These are phyloP conservation scores for Hippocampus mohnikei DNA, from an alignment of 2,113 vertebrate genomes.

Conservation along the genomic window DNA sequence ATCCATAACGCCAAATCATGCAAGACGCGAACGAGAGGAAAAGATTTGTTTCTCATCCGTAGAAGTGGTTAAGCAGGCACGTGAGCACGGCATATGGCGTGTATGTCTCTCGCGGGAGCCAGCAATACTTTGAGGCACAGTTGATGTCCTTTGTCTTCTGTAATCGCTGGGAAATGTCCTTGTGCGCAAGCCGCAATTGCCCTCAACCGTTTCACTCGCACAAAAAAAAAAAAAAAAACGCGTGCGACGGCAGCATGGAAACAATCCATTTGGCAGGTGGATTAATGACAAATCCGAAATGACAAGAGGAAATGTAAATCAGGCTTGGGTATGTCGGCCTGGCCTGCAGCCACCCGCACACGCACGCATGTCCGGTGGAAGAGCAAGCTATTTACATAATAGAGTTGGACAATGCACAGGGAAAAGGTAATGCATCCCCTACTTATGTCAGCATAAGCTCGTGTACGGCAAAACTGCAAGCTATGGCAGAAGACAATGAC, in stretches of 20 bases:
- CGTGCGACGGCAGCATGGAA: conserved; percentile 9
- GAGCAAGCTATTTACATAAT: conserved; percentile 53
- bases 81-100: conserved; percentile 28
- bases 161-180: conserved; percentile 46
- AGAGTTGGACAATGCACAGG: conserved; percentile 39
- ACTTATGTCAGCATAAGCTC: conserved; percentile 48
- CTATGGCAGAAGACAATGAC: conserved; percentile 19
- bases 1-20: conserved; percentile 7
- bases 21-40: conserved; percentile 8
- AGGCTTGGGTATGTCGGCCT: neutral
- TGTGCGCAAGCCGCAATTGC: conserved; percentile 19
- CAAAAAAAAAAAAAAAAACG: neutral
- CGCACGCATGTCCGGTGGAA: conserved; percentile 4
- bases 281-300: conserved; percentile 42
- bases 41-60: conserved; percentile 20
- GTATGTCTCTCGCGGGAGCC: conserved; percentile 36
- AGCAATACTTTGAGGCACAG: conserved; percentile 32
- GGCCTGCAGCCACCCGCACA: conserved; percentile 2
- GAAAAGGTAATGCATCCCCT: conserved; percentile 40
- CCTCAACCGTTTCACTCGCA: neutral
- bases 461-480: conserved; percentile 4
- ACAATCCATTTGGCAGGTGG: conserved; percentile 35
- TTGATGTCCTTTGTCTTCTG: conserved; percentile 39
- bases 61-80: conserved; percentile 32
- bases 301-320: conserved; percentile 54